These are phyloP conservation scores for Sander vitreus DNA, from an alignment of 2,113 vertebrate genomes.

Conservation along the genomic window DNA sequence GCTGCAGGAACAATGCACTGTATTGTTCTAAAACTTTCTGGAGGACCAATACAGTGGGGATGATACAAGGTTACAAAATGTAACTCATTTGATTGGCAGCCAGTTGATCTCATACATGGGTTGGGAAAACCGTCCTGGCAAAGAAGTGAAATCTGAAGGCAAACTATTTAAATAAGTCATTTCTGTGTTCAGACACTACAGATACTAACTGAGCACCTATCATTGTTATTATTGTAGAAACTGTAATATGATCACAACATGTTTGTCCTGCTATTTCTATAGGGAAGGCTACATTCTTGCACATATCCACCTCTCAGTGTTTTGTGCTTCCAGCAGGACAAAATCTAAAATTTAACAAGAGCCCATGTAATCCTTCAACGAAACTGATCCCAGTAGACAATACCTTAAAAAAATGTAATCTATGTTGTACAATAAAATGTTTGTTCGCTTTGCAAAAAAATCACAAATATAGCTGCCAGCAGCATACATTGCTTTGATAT, in stretches of 20 bases:
- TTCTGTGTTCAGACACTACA: neutral
- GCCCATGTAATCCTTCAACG: neutral
- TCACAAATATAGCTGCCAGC: neutral
- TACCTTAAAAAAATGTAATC: neutral
- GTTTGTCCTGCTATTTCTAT: neutral
- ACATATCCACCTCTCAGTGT: neutral
- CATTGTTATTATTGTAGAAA: neutral
- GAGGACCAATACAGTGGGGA: neutral
- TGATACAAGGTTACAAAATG: neutral
- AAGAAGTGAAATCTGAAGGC: neutral
- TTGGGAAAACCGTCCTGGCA: neutral
- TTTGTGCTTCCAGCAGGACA: neutral
- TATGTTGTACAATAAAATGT: neutral
- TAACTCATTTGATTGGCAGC: constrained; percentile 21
- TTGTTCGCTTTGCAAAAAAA: neutral
- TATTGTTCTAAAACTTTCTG: constrained; percentile 35
- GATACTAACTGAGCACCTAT: neutral
- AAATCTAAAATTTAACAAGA: neutral
- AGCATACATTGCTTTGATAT: neutral
- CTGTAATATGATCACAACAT: neutral
- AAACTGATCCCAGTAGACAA: neutral
- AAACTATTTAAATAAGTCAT: neutral
- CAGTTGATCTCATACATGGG: constrained; percentile 3
- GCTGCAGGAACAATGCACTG: neutral
- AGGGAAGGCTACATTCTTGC: neutral